Evolutionary conservation across 1,140 invertebrate genomes (phyloP), one percentile per base, ranked within the genome.

Genomic region (Harlomillsia oculata): DNA sequence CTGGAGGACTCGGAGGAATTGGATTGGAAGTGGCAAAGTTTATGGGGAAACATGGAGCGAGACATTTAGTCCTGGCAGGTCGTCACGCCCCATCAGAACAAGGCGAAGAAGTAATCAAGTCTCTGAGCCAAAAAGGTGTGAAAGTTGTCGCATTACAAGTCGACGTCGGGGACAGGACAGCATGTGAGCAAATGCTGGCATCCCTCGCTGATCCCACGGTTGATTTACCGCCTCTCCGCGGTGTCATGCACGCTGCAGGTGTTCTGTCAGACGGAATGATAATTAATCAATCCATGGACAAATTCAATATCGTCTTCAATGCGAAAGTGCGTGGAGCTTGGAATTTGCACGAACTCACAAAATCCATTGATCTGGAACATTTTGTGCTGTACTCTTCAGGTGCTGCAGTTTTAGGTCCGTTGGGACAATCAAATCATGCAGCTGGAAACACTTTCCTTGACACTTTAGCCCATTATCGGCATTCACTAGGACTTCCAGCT

Each of bases 21-120:
- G 60, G 60, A 18, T 37, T 62, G 9, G 51, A 58, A 34, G 56
- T 62, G n/a, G 46, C 32, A 16, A 53, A 62, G 25, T 58, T 48
- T 43, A 53, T 62, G 60, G 39, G 44, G 2, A 29, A 20, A 21
- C 18, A 39, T 41, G 60, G 60, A 0, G 60, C 60, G 1, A 52
- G 26, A 20, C 28, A 59, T 50, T 13, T 62, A 1, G 45, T 62
- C 34, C 39, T 62, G 6, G 51, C 36, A 25, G 59, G 59, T 18
- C 28, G 59, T 9, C 37, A 23, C 6, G 29, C 50, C 16, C 59
- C 59, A 25, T 40, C 30, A 5, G 14, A 25, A 32, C 25, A 37
- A 2, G 41, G 23, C 16, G 6, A 46, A 5, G 30, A 44, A 21
- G 13, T 39, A 18, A 26, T 52, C 14, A 52, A 52, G 25, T 6